A percentile compares a stretch with the other conserved stretches of the same genome.
Conservation (phyloP, 2,797 vertebrate genomes). For the Anguilla obscura region DNA sequence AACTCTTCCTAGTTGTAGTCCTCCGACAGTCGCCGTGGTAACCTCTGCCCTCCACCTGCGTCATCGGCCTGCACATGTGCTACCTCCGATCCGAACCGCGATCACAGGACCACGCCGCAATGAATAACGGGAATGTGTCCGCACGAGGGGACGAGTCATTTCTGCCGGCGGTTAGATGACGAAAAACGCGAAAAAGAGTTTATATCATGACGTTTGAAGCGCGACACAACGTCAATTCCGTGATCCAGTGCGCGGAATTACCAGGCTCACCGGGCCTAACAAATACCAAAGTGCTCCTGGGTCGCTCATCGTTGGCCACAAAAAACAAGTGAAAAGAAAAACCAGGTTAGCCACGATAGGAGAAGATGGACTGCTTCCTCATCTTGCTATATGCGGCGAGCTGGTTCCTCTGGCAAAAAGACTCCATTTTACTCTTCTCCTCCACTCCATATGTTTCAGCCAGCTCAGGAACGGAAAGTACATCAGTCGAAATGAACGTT, state of each 20-base stretch:
- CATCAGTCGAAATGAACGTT: not conserved
- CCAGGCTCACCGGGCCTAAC: conserved; percentile 45
- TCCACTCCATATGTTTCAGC: not conserved
- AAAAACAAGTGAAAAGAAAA: conserved; percentile 1
- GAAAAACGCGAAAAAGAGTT: conserved; percentile 46
- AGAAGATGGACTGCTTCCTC: not conserved
- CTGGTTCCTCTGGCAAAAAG: not conserved
- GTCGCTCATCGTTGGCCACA: conserved; percentile 45
- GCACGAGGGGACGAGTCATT: conserved; percentile 72
- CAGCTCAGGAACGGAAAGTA: not conserved
- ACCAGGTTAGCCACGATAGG: not conserved
- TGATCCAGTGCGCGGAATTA: conserved; percentile 41
- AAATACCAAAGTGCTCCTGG: conserved; percentile 46
- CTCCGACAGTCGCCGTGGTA: not conserved
- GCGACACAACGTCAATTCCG: conserved; percentile 38
- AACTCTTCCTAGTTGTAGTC: not conserved
- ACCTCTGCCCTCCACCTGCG: not conserved
- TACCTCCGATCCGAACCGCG: conserved; percentile 49
- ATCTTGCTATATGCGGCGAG: not conserved
- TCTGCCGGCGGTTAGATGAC: conserved; percentile 63
- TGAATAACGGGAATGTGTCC: conserved; percentile 59
- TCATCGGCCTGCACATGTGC: not conserved
- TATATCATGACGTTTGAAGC: conserved; percentile 49
- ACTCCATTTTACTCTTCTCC: not conserved
- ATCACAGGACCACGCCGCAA: conserved; percentile 55